Conservation (phyloP, 2,888 invertebrate genomes). For the Danaus chrysippus region DNA sequence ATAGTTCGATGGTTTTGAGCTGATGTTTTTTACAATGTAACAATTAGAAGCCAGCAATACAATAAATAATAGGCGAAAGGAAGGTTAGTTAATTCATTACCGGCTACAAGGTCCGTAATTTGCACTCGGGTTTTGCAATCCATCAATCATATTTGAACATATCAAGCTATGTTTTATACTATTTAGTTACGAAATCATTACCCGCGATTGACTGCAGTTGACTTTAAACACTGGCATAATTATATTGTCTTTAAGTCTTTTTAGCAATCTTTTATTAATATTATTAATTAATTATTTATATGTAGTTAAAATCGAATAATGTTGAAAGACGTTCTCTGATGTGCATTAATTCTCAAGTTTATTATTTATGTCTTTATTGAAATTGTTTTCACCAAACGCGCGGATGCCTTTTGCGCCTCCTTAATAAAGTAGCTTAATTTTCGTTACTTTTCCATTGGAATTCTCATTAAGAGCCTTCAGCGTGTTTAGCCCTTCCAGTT, state of each 20-base stretch:
- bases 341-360: background rate
- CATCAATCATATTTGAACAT: conserved; percentile 25
- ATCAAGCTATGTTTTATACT: conserved; percentile 17
- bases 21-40: background rate
- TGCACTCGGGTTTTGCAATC: conserved; percentile 23
- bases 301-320: background rate
- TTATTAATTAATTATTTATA: too few species aligned
- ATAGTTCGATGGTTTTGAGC: too few species aligned
- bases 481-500: background rate
- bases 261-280: too few species aligned
- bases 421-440: conserved; percentile 20
- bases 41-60: background rate
- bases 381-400: conserved; percentile 14
- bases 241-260: too few species aligned
- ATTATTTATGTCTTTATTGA: conserved; percentile 18
- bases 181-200: conserved; percentile 1
- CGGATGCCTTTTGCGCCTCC: conserved; percentile 7
- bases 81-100: conserved; percentile 32
- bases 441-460: conserved; percentile 30
- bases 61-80: conserved; percentile 28
- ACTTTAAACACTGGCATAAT: too few species aligned
- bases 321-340: background rate
- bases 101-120: conserved; percentile 29
- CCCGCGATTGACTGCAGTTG: too few species aligned
- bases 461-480: conserved; percentile 23